Percentiles rank a stretch among this genome's conserved stretches.
Conservation (phyloP, 2,113 vertebrate genomes). For the Glaucomys volans region DNA sequence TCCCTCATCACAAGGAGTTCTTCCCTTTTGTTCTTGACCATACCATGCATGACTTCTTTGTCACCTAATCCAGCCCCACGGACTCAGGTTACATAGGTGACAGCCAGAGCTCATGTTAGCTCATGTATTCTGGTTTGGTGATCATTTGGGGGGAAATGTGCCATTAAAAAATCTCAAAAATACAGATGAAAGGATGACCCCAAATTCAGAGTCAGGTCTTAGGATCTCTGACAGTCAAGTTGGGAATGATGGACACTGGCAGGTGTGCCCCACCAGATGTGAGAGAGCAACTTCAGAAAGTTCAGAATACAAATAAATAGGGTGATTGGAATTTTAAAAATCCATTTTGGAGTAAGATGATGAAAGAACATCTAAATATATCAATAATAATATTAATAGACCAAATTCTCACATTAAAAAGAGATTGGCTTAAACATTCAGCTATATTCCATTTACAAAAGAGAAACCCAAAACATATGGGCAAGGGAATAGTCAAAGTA, state of each 20-base stretch:
- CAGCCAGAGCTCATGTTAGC: neutral
- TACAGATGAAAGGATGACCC: neutral
- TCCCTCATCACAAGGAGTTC: no score
- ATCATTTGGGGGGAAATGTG: neutral
- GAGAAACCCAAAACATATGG: neutral
- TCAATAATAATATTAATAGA: neutral
- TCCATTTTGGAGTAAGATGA: neutral
- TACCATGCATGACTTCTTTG: neutral
- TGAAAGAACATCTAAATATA: neutral
- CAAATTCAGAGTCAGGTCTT: neutral
- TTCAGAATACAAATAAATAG: neutral
- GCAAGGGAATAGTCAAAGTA: neutral
- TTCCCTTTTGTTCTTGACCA: no score
- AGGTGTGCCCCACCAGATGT: neutral
- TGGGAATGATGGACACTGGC: neutral
- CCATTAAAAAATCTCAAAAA: neutral
- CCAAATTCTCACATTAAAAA: neutral
- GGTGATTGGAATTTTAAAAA: neutral
- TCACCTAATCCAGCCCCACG: neutral
- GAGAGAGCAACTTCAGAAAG: neutral
- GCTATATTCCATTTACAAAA: neutral
- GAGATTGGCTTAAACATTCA: neutral
- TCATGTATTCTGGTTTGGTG: neutral
- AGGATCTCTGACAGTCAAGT: neutral
- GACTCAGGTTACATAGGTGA: neutral